Evolutionary conservation across 2,113 vertebrate genomes (phyloP).

Genomic region (Bujurquina vittata): DNA sequence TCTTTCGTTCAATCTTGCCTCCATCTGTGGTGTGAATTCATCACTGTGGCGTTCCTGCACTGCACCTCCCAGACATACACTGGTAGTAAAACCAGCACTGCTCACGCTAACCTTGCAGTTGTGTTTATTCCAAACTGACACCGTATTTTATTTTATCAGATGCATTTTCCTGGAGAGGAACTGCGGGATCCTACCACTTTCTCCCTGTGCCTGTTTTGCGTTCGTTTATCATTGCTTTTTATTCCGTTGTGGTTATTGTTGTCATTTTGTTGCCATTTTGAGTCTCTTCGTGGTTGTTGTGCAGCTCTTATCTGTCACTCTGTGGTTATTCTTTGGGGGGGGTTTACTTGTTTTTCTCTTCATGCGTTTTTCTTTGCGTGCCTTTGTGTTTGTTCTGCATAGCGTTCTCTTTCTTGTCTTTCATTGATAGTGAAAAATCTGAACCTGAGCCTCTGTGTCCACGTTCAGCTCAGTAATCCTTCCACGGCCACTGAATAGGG

Average conservation of each 20-base stretch:
- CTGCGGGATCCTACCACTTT: not conserved
- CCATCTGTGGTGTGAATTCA: conserved; percentile 27
- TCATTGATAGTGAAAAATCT: not conserved
- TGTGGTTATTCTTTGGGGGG: not conserved
- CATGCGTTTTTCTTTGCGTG: not conserved
- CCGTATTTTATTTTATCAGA: not conserved
- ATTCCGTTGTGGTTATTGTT: not conserved
- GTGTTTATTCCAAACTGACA: not conserved
- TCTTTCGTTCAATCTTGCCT: not conserved
- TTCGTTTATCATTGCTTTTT: not conserved
- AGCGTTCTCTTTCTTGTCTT: not conserved
- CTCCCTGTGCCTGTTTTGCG: not conserved
- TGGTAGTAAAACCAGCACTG: not conserved
- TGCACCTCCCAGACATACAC: not conserved
- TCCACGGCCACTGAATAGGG: not conserved
- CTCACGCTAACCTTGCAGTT: not conserved
- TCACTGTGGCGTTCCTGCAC: not conserved
- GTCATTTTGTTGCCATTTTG: not conserved
- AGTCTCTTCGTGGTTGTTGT: not conserved
- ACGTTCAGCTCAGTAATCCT: not conserved
- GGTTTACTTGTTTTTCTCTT: not conserved
- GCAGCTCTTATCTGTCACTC: not conserved
- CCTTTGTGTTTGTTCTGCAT: not conserved
- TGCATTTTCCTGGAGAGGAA: not conserved
- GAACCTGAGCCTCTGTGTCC: not conserved